Conservation (phyloP, 2,888 invertebrate genomes). For the Mythimna albipuncta region DNA sequence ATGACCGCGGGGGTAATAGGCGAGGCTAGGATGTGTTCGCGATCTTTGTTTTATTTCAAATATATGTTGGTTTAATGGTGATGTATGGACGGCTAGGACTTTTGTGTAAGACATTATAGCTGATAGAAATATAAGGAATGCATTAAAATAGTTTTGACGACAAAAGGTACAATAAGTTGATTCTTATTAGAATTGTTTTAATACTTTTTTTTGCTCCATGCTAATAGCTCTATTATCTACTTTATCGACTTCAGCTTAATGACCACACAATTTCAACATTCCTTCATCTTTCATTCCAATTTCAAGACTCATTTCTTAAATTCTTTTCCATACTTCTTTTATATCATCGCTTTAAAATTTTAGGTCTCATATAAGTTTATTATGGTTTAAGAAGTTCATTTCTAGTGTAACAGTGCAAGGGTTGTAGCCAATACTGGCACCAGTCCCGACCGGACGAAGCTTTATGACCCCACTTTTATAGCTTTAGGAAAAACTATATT, state of each 20-base stretch:
- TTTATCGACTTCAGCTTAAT: slow-evolving; percentile 7
- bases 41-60: slow-evolving; percentile 62
- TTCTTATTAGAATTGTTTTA: slow-evolving; percentile 35
- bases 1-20: slow-evolving; percentile 84
- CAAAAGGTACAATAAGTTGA: slow-evolving; percentile 3
- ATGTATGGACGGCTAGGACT: slow-evolving; percentile 29
- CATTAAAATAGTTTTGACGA: neutral
- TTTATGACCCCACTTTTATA: slow-evolving; percentile 87
- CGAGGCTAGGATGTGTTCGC: slow-evolving; percentile 63
- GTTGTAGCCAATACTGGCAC: slow-evolving; percentile 81
- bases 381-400: slow-evolving; percentile 59
- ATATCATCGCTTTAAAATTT: slow-evolving; percentile 41
- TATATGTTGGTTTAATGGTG: slow-evolving; percentile 57
- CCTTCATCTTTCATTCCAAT: slow-evolving; percentile 20
- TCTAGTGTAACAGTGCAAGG: slow-evolving; percentile 56
- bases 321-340: slow-evolving; percentile 29
- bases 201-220: neutral
- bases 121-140: neutral
- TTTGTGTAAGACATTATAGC: slow-evolving; percentile 8
- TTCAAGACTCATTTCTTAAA: slow-evolving; percentile 35
- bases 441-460: slow-evolving; percentile 84
- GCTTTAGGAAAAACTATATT: slow-evolving; percentile 87
- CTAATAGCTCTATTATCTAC: neutral
- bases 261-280: slow-evolving; percentile 4
- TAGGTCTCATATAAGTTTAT: slow-evolving; percentile 59